Percentiles rank a stretch among this genome's conserved stretches.
These are phyloP conservation scores for Zosterops hypoxanthus DNA, from an alignment of 2,113 vertebrate species.

Conservation along the genomic window DNA sequence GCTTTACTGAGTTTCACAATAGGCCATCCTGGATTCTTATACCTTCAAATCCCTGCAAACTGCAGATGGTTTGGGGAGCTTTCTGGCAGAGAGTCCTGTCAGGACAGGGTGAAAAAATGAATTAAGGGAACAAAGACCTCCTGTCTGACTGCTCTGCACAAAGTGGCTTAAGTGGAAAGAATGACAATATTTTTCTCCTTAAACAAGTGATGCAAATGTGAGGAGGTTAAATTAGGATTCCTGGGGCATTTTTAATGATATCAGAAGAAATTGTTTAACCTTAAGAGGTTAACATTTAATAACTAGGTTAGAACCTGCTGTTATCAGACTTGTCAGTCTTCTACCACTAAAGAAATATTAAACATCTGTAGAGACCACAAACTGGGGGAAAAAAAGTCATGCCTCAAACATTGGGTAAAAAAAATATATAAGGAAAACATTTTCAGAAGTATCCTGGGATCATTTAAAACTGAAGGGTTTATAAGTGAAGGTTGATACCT, in stretches of 20 bases:
- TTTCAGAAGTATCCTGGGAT: background rate
- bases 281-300: constrained; percentile 35
- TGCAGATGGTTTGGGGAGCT: background rate
- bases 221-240: constrained; percentile 73
- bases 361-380: background rate
- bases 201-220: constrained; percentile 66
- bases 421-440: background rate
- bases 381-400: background rate
- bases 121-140: constrained; percentile 77
- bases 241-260: constrained; percentile 80
- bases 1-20: background rate
- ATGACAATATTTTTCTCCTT: constrained; percentile 76
- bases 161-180: constrained; percentile 65
- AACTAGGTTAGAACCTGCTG: constrained; percentile 34
- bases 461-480: background rate
- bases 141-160: constrained; percentile 81
- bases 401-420: background rate
- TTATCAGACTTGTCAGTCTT: constrained; percentile 6
- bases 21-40: no score
- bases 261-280: constrained; percentile 70
- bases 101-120: constrained; percentile 80
- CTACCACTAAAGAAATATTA: background rate
- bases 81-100: constrained; percentile 76
- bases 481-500: background rate
- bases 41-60: background rate